Base-by-base conservation (phyloP, 2,797 vertebrate species). In the Rhynchonycteris naso region DNA sequence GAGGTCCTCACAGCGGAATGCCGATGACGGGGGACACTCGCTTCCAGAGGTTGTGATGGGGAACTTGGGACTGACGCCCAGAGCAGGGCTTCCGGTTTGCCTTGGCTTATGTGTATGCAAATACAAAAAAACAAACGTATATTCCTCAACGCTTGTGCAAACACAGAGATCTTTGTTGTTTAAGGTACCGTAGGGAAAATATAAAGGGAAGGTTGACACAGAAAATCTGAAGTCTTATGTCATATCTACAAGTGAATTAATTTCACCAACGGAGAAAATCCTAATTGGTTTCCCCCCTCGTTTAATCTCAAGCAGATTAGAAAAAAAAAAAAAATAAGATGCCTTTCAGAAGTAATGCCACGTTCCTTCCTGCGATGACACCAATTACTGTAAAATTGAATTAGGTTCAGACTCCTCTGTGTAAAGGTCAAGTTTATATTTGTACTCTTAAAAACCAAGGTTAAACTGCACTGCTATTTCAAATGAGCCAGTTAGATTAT, bases 261-360 rank as follows among this genome's bases (percentile, higher is more conserved):
- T 92, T 90, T 78, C 28, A 76, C 59, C 47, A 72, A 58, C 80
- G 14, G 38, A 93, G 56, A 80, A 86, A 80, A 69, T 58, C 35
- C 4, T 33, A 50, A 69, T n/a, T 80, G 63, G 76, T 50, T 52
- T 84, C 35, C 52, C 33, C 1, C 18, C 4, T n/a, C n/a, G 84
- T 83, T 74, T 6, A 43, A 61, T 93, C 66, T 68, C 15, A 26
- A 79, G 33, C 11, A 69, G 24, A 69, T 15, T 43, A 21, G 43
- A 76, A 74, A 80, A n/a, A 15, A 66, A 75, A 14, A 65, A 83
- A 58, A 65, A 9, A 2, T 22, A 81, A 75, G 22, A 4, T 33
- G 52, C 2, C 33, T 56, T 84, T 93, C 69, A 86, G 74, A 82
- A 69, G 10, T 4, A 30, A 75, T 15, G 26, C 58, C 56, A 52